Evolutionary conservation across 2,797 vertebrate genomes (phyloP), one percentile per base, ranked within the genome.

Genomic region (Chaunax sp.): DNA sequence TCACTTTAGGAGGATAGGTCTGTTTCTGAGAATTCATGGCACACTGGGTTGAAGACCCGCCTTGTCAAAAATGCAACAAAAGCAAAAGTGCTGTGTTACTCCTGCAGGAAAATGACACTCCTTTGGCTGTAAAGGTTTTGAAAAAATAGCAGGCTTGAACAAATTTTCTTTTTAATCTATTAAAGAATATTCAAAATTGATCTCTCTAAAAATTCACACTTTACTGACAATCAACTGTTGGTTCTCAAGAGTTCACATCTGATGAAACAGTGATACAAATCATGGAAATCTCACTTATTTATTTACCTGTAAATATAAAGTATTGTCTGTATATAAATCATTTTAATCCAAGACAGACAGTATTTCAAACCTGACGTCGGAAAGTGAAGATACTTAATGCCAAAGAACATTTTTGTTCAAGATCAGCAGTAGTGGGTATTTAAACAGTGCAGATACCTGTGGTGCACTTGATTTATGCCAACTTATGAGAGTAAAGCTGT

Each of bases 401-500:
- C 51, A 51, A 64, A 40, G 58, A 54, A 22, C 16, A 33, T 72
- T 57, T 63, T 40, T 63, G 57, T 61, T 35, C 56, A 67, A 49
- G 45, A 54, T 75, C 41, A 75, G 54, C 59, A 57, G 46, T 50
- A 57, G 33, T 64, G 38, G 60, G 57, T 60, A 15, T 69, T 43
- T 58, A 70, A 81, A 69, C 40, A 62, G 33, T 5, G 1, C 49
- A 40, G 57, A 63, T 74, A 80, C 73, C 69, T 83, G 73, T n/a
- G 10, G 38, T 19, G 47, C 57, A 55, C 43, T 18, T 67, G 43
- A 60, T 72, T 59, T 59, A 38, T 62, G 23, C 41, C 47, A 60
- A 71, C 35, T 37, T 7, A 12, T 22, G 22, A 55, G n/a, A 54
- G 53, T 3, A 23, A 64, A 64, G 47, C 38, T 33, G 18, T 22